Evolutionary conservation across 1,140 invertebrate genomes (phyloP).

Genomic region (Dermatophagoides farinae): DNA sequence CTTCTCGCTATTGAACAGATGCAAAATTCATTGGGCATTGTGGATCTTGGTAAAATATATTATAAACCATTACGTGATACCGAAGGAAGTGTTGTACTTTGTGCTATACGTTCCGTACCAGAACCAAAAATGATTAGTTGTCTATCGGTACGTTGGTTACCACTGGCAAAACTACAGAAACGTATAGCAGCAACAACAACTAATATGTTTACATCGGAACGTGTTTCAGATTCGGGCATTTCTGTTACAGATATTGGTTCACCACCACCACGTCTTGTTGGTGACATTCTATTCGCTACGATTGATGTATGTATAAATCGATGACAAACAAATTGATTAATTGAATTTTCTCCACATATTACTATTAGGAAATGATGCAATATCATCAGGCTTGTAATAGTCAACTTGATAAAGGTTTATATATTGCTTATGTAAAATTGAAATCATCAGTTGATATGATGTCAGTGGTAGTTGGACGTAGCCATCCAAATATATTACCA

Average conservation of each 20-base stretch:
- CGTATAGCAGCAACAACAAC: conserved; percentile 16
- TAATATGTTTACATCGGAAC: neutral
- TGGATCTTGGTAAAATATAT: conserved; percentile 78
- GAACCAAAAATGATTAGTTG: conserved; percentile 42
- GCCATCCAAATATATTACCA: conserved; percentile 75
- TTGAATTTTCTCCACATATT: neutral
- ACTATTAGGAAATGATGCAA: conserved; percentile 53
- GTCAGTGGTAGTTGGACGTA: conserved; percentile 69
- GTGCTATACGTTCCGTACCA: conserved; percentile 58
- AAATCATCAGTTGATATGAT: conserved; percentile 83
- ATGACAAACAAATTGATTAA: neutral
- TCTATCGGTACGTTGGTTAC: conserved; percentile 69
- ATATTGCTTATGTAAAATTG: conserved; percentile 83
- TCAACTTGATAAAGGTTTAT: conserved; percentile 59
- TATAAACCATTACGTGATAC: conserved; percentile 65
- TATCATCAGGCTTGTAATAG: conserved; percentile 71
- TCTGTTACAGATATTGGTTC: neutral
- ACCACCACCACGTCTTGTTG: conserved; percentile 32
- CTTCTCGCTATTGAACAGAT: conserved; percentile 73
- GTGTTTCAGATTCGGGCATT: conserved; percentile 4
- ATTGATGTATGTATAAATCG: conserved; percentile 37
- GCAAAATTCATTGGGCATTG: conserved; percentile 69
- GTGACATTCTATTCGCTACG: conserved; percentile 56
- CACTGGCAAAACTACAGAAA: conserved; percentile 46
- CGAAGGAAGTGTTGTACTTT: conserved; percentile 71